phyloP scores from a whole-genome alignment of 1,140 invertebrate species.

The Drosophila kepulauana region DNA sequence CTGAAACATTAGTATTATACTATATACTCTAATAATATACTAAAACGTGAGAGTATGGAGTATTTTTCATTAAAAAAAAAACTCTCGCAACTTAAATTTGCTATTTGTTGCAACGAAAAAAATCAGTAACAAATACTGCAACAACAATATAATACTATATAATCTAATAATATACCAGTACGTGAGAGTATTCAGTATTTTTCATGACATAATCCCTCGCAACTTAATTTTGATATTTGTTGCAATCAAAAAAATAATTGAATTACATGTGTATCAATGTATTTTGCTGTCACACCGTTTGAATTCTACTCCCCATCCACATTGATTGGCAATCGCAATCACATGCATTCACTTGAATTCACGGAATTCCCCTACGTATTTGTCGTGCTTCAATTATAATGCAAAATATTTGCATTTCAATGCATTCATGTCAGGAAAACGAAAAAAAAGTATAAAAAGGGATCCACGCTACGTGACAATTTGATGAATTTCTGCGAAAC shows the following conservation, averaged over 20 bases:
- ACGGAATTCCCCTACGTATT: constrained; percentile 51
- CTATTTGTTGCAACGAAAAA: constrained; percentile 6
- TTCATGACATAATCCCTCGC: not conserved
- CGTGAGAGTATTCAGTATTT: not conserved
- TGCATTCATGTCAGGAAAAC: not conserved
- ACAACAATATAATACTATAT: too few relatives aligned
- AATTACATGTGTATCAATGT: constrained; percentile 10
- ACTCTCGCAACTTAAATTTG: not conserved
- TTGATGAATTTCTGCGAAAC: constrained; percentile 45
- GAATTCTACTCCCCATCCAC: constrained; percentile 22
- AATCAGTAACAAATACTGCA: too few relatives aligned
- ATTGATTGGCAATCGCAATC: constrained; percentile 12
- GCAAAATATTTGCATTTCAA: constrained; percentile 67
- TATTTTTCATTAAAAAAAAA: not conserved
- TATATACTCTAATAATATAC: too few relatives aligned
- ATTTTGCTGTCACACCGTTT: constrained; percentile 2
- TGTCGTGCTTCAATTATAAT: constrained; percentile 61
- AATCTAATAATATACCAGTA: too few relatives aligned
- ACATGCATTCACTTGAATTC: constrained; percentile 33
- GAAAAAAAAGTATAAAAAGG: too few relatives aligned
- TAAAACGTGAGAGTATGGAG: too few relatives aligned
- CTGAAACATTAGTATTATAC: too few relatives aligned
- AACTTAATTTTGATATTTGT: not conserved
- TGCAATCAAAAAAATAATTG: constrained; percentile 36
- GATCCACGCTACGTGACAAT: constrained; percentile 51